These are phyloP conservation scores for Microhierax caerulescens DNA, from an alignment of 2,797 vertebrate genomes.

Conservation along the genomic window DNA sequence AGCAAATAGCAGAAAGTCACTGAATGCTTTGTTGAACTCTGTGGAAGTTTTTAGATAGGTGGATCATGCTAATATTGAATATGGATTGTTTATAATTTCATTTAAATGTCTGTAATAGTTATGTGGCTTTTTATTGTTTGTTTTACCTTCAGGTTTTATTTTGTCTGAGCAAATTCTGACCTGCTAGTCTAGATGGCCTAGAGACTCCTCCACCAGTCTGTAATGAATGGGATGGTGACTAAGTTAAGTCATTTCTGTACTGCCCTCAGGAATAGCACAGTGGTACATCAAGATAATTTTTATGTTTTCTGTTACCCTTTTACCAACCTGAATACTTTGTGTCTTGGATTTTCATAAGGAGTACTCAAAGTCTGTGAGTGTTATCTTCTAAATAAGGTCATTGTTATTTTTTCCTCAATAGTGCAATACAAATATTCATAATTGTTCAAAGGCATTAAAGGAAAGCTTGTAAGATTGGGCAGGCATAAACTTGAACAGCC, in stretches of 20 bases:
- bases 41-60: background rate
- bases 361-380: background rate
- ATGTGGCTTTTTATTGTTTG: background rate
- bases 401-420: background rate
- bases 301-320: background rate
- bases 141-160: background rate
- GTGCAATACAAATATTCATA: background rate
- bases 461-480: background rate
- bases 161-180: background rate
- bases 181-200: background rate
- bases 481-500: background rate
- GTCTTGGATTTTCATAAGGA: background rate
- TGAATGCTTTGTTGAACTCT: background rate
- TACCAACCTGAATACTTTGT: background rate
- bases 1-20: background rate
- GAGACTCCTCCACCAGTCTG: background rate
- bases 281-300: background rate
- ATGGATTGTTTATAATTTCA: background rate
- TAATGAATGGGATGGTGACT: background rate
- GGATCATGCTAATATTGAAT: background rate
- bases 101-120: background rate
- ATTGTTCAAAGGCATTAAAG: background rate
- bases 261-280: background rate
- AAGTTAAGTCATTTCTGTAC: background rate
- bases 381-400: background rate